These are phyloP conservation scores for Leucosticte australis DNA, from an alignment of 2,113 vertebrate genomes.

Conservation along the genomic window DNA sequence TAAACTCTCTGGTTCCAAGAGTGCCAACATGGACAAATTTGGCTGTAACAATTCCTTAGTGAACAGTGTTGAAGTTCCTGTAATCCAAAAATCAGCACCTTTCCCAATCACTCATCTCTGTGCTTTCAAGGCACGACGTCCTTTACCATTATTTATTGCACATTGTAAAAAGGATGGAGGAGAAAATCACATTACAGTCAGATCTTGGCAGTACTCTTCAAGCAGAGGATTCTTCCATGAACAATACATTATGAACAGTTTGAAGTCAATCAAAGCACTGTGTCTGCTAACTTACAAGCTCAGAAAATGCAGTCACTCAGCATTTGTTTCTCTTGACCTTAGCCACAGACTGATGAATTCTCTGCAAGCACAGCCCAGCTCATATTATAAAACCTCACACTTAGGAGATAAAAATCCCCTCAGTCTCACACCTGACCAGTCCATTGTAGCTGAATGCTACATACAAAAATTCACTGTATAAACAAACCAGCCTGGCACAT, in stretches of 20 bases:
- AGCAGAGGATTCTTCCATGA: neutral
- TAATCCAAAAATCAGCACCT: neutral
- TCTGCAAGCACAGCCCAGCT: neutral
- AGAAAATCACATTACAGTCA: neutral
- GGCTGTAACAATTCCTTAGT: neutral
- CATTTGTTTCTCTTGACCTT: neutral
- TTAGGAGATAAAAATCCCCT: neutral
- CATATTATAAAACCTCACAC: neutral
- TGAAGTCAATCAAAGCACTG: neutral
- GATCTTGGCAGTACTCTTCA: neutral
- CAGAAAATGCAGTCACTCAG: neutral
- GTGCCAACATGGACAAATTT: neutral
- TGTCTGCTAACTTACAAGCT: neutral
- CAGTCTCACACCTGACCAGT: neutral
- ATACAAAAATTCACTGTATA: neutral
- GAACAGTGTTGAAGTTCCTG: neutral
- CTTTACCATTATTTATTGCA: neutral
- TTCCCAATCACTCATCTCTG: neutral
- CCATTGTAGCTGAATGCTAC: neutral
- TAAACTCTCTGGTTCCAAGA: neutral
- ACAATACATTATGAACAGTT: neutral
- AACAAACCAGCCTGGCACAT: neutral
- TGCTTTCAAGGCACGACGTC: neutral
- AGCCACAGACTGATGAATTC: neutral
- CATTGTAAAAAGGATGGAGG: neutral